Conservation (phyloP, 1,140 invertebrate species). For the Sinella curviseta region DNA sequence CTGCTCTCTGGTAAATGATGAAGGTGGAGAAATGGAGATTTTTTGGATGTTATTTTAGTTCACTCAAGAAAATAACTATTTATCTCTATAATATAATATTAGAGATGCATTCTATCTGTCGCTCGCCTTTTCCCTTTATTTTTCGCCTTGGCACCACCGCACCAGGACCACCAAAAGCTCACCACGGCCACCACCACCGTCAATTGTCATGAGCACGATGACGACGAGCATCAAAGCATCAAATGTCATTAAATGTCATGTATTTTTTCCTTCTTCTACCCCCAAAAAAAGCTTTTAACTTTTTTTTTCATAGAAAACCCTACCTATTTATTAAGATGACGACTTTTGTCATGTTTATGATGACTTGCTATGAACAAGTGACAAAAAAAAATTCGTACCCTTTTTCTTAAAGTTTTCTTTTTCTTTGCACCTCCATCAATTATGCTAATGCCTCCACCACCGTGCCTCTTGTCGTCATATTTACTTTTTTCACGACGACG, state of each 20-base stretch:
- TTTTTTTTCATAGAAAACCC: neutral
- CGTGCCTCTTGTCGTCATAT: too few relatives aligned
- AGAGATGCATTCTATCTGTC: too few relatives aligned
- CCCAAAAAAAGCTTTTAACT: conserved; percentile 1
- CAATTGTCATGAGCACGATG: too few relatives aligned
- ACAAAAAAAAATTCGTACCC: neutral
- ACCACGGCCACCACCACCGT: neutral
- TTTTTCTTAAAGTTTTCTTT: neutral
- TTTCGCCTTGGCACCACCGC: neutral
- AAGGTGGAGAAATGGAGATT: too few relatives aligned
- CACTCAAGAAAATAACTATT: neutral
- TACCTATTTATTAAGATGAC: too few relatives aligned
- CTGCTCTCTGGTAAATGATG: too few relatives aligned
- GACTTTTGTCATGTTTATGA: neutral
- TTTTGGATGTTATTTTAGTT: neutral
- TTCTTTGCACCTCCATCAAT: neutral
- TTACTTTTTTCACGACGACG: too few relatives aligned
- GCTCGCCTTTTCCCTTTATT: neutral
- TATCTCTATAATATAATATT: too few relatives aligned
- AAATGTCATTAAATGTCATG: conserved; percentile 27
- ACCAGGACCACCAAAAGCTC: neutral
- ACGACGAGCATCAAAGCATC: neutral
- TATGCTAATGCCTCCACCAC: too few relatives aligned
- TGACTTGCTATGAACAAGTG: too few relatives aligned
- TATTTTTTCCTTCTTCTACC: neutral